A percentile compares a stretch with the other conserved stretches of the same genome.
Evolutionary conservation across 2,797 vertebrate genomes (phyloP).

Genomic region (Sebastes kiyomatsui): DNA sequence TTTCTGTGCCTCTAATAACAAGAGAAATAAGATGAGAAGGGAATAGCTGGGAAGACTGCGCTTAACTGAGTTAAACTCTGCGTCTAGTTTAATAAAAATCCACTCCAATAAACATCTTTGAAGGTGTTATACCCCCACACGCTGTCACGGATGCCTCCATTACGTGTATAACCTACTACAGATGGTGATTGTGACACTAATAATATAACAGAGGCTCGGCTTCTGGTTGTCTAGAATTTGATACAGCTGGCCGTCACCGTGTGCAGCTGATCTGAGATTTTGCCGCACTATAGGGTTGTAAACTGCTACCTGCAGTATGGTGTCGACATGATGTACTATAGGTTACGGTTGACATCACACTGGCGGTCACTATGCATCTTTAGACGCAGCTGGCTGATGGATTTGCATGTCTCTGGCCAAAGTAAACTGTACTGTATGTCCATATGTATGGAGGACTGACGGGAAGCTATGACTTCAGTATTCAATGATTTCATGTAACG

Average conservation of each 20-base stretch:
- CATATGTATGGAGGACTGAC: background rate
- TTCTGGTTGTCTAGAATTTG: conserved; percentile 45
- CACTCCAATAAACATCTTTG: conserved; percentile 56
- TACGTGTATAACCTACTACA: conserved; percentile 51
- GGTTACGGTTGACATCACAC: conserved; percentile 27
- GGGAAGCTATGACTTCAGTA: conserved; percentile 32
- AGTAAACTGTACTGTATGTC: background rate
- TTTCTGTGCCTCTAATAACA: conserved; percentile 8
- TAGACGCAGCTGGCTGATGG: background rate
- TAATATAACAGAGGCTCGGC: conserved; percentile 53
- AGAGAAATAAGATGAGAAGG: background rate
- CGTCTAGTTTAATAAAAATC: conserved; percentile 58
- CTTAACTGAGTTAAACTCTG: conserved; percentile 50
- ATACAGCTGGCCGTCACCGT: conserved; percentile 48
- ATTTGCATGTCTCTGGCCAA: conserved; percentile 18
- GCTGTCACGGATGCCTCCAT: conserved; percentile 60
- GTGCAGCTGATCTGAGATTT: conserved; percentile 35
- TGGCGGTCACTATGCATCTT: conserved; percentile 9
- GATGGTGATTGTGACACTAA: conserved; percentile 69
- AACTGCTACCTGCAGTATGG: conserved; percentile 44
- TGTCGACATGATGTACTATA: conserved; percentile 11
- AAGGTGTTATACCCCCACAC: conserved; percentile 54
- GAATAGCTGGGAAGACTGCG: conserved; percentile 8
- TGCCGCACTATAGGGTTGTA: conserved; percentile 14
- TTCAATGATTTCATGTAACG: conserved; percentile 15